A percentile compares a stretch with the other conserved stretches of the same genome.
Evolutionary conservation across 1,140 invertebrate species (phyloP).

Genomic region (Lutraria rhynchaena): DNA sequence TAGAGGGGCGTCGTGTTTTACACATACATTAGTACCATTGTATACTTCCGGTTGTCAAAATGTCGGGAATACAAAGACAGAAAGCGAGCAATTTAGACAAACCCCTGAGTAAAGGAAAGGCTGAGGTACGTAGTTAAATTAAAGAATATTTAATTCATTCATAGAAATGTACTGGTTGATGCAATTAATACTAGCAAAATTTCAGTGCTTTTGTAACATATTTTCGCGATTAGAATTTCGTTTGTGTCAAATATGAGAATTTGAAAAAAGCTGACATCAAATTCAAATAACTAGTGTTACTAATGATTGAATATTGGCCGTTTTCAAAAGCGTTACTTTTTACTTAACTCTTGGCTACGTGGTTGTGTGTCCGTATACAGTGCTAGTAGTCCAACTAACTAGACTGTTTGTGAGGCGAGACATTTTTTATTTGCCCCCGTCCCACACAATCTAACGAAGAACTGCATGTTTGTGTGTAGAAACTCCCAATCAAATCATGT

Average conservation of each 20-base stretch:
- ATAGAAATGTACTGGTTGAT: neutral
- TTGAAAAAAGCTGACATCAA: neutral
- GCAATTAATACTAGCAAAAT: neutral
- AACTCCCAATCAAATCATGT: too few species aligned
- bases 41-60: constrained; percentile 62
- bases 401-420: too few species aligned
- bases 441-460: too few species aligned
- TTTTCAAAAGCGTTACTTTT: too few species aligned
- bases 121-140: constrained; percentile 73
- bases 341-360: too few species aligned
- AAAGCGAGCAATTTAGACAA: constrained; percentile 76
- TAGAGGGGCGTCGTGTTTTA: too few species aligned
- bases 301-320: neutral
- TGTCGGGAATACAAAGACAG: constrained; percentile 74
- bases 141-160: neutral
- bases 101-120: constrained; percentile 78
- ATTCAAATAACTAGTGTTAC: neutral
- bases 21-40: too few species aligned
- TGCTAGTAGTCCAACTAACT: too few species aligned
- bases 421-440: too few species aligned
- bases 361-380: neutral
- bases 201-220: too few species aligned
- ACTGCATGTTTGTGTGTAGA: too few species aligned
- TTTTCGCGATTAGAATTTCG: neutral
- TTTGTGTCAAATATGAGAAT: neutral